phyloP scores from a whole-genome alignment of 2,888 invertebrate species.

The Sycophila texana region DNA sequence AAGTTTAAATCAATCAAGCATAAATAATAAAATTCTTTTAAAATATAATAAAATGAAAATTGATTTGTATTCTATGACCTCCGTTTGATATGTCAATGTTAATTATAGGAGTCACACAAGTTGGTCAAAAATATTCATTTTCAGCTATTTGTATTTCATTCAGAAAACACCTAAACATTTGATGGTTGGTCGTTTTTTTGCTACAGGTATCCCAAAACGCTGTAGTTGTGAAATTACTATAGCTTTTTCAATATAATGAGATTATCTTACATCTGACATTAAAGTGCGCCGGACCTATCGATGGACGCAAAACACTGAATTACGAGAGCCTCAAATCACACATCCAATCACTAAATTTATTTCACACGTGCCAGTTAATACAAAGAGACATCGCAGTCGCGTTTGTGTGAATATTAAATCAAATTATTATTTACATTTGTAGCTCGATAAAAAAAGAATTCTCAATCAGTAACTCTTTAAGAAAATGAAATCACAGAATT shows the following conservation, averaged over 20 bases:
- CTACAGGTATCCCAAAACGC: constrained; percentile 43
- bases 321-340: constrained; percentile 55
- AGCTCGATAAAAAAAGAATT: constrained; percentile 35
- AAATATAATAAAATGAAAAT: constrained; percentile 9
- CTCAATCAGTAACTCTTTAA: constrained; percentile 31
- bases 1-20: neutral
- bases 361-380: constrained; percentile 52
- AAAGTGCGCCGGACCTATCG: constrained; percentile 52
- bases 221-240: constrained; percentile 48
- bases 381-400: constrained; percentile 51
- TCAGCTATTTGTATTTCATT: constrained; percentile 40
- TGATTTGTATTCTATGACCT: constrained; percentile 32
- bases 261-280: constrained; percentile 54
- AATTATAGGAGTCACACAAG: constrained; percentile 48
- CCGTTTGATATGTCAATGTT: constrained; percentile 56
- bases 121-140: constrained; percentile 55
- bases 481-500: constrained; percentile 52
- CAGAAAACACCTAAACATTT: constrained; percentile 42
- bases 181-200: constrained; percentile 51
- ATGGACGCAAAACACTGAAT: constrained; percentile 56
- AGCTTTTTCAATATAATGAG: constrained; percentile 44
- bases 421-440: constrained; percentile 48
- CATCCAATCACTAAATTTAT: constrained; percentile 53
- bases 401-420: constrained; percentile 37
- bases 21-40: neutral